Conservation (phyloP, 2,888 invertebrate genomes). For the Acleris emargana region DNA sequence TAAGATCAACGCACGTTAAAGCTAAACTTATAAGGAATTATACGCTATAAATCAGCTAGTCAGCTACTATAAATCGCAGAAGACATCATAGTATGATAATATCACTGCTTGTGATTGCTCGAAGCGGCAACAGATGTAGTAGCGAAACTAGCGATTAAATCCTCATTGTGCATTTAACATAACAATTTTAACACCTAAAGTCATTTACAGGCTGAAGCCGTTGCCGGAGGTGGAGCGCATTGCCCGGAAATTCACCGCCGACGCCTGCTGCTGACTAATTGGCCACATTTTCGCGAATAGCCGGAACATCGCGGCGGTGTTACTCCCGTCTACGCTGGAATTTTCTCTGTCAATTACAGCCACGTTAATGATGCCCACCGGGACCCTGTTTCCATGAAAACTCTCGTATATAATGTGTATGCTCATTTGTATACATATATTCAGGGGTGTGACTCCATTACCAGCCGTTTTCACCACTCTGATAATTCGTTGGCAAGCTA, state of each 20-base stretch:
- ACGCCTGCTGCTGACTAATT: conserved; percentile 19
- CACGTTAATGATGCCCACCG: conserved; percentile 8
- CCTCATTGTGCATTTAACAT: too few relatives aligned
- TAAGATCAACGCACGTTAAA: too few relatives aligned
- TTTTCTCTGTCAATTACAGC: conserved; percentile 28
- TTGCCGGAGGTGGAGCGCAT: background rate
- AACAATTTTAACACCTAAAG: too few relatives aligned
- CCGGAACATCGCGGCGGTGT: conserved; percentile 12
- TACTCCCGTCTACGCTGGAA: conserved; percentile 9
- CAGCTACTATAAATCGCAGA: too few relatives aligned
- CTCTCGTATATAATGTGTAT: background rate
- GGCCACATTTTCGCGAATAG: conserved; percentile 22
- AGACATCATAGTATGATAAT: too few relatives aligned
- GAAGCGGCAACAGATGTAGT: background rate
- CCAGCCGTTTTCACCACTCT: background rate
- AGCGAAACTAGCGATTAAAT: too few relatives aligned
- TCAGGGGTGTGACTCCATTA: background rate
- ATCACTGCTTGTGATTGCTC: too few relatives aligned
- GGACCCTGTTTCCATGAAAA: conserved; percentile 4
- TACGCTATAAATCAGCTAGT: too few relatives aligned
- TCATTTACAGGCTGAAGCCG: too few relatives aligned
- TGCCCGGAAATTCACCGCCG: background rate
- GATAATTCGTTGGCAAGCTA: conserved; percentile 7
- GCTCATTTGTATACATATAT: background rate
- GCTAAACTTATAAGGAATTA: too few relatives aligned